Conservation (phyloP, 1,140 invertebrate genomes). For the Periplaneta americana region DNA sequence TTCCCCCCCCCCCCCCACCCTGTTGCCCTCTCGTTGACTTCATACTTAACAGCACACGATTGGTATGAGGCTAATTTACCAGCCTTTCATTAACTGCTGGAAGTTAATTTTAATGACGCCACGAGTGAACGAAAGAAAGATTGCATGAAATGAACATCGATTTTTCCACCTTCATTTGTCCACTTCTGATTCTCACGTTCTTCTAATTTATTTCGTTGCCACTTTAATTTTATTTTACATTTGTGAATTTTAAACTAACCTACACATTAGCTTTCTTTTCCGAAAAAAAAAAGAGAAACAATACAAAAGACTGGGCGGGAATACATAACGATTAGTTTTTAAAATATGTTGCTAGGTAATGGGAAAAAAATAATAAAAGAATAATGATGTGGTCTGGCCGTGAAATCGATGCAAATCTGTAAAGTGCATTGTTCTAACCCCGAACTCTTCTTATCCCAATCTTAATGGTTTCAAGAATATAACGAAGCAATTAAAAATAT, state of each 20-base stretch:
- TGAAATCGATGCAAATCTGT: neutral
- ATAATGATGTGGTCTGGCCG: too few relatives aligned
- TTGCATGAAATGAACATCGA: neutral
- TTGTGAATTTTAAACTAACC: neutral
- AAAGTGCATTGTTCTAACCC: neutral
- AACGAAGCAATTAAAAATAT: neutral
- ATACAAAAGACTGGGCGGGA: too few relatives aligned
- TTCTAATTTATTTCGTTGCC: neutral
- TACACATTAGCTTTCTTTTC: neutral
- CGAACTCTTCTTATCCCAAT: neutral
- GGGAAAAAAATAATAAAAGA: too few relatives aligned
- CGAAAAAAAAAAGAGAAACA: too few relatives aligned
- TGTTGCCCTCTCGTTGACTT: neutral
- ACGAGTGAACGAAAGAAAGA: neutral
- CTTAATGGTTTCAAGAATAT: neutral
- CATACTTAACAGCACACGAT: neutral
- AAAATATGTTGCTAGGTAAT: too few relatives aligned
- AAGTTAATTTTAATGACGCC: neutral
- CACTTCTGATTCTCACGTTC: neutral
- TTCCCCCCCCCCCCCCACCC: too few relatives aligned
- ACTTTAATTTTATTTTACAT: neutral
- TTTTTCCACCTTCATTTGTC: neutral
- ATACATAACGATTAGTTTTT: too few relatives aligned
- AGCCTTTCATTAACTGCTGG: neutral
- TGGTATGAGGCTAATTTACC: neutral